phyloP scores from a whole-genome alignment of 2,797 vertebrate genomes.

The Agapornis canus region DNA sequence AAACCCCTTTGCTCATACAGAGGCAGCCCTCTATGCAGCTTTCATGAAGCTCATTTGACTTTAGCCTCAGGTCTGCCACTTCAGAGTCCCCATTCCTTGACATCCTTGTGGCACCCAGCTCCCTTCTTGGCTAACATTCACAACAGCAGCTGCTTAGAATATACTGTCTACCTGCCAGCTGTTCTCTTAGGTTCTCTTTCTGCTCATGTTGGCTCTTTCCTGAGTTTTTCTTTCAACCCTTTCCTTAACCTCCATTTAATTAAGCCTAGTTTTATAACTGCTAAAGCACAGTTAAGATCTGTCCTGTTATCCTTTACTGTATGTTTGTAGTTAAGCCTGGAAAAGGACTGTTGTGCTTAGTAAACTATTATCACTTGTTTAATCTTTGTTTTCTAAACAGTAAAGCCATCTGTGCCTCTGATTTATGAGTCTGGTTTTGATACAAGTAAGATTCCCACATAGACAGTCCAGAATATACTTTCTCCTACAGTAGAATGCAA shows the following conservation, averaged over 20 bases:
- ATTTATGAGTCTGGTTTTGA: conserved; percentile 54
- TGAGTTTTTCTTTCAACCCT: background rate
- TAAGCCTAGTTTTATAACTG: background rate
- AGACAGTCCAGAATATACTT: background rate
- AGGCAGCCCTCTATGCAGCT: background rate
- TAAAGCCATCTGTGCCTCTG: conserved; percentile 60
- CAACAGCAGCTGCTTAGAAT: background rate
- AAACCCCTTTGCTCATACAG: background rate
- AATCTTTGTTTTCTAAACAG: conserved; percentile 43
- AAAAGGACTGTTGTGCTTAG: conserved; percentile 12
- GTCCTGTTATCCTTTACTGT: background rate
- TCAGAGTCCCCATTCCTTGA: background rate
- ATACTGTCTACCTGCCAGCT: background rate
- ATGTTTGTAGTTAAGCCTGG: background rate
- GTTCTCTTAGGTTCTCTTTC: background rate
- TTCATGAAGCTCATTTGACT: background rate
- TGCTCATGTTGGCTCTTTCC: background rate
- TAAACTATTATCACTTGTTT: conserved; percentile 34
- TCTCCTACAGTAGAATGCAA: background rate
- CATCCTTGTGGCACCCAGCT: background rate
- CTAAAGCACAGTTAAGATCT: background rate
- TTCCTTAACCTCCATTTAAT: background rate
- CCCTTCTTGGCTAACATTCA: background rate
- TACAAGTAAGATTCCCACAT: background rate
- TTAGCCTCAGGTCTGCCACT: background rate